Conservation (phyloP, 2,888 invertebrate genomes). For the Hesperia comma region DNA sequence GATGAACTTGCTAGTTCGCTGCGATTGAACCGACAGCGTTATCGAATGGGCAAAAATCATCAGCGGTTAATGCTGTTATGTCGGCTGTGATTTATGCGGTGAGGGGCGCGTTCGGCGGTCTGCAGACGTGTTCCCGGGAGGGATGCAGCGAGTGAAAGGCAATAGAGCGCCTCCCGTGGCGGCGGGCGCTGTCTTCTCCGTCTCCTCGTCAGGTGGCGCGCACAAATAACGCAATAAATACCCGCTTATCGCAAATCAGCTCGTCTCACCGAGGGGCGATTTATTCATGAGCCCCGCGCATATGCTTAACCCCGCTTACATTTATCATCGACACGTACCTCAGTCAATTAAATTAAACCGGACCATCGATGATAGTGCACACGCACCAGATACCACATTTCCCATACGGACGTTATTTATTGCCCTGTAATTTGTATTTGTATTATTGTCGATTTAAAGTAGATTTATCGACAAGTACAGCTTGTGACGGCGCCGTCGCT, state of each 20-base stretch:
- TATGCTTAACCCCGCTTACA: slow-evolving; percentile 77
- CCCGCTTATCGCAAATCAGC: slow-evolving; percentile 82
- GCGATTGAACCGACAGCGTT: slow-evolving; percentile 42
- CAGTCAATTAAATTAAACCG: slow-evolving; percentile 82
- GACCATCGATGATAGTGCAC: slow-evolving; percentile 74
- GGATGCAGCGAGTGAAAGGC: slow-evolving; percentile 62
- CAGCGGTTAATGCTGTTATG: slow-evolving; percentile 61
- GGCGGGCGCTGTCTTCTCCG: slow-evolving; percentile 51
- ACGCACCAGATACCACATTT: slow-evolving; percentile 67
- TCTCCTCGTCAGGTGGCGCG: slow-evolving; percentile 64
- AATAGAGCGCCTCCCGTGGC: slow-evolving; percentile 72
- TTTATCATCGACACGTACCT: slow-evolving; percentile 77
- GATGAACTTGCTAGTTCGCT: slow-evolving; percentile 18
- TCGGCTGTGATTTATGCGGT: slow-evolving; percentile 67
- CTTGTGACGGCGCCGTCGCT: slow-evolving; percentile 52
- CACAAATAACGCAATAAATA: slow-evolving; percentile 81
- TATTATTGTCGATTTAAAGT: slow-evolving; percentile 60
- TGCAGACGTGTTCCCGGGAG: slow-evolving; percentile 50
- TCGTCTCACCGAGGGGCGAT: slow-evolving; percentile 75
- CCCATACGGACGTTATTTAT: slow-evolving; percentile 73
- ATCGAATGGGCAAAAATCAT: slow-evolving; percentile 60
- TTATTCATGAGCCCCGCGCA: slow-evolving; percentile 76
- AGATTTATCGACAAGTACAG: slow-evolving; percentile 57
- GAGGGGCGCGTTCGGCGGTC: slow-evolving; percentile 53
- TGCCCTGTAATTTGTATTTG: slow-evolving; percentile 67